Conservation (phyloP, 2,113 vertebrate species). For the Toxotes jaculatrix region DNA sequence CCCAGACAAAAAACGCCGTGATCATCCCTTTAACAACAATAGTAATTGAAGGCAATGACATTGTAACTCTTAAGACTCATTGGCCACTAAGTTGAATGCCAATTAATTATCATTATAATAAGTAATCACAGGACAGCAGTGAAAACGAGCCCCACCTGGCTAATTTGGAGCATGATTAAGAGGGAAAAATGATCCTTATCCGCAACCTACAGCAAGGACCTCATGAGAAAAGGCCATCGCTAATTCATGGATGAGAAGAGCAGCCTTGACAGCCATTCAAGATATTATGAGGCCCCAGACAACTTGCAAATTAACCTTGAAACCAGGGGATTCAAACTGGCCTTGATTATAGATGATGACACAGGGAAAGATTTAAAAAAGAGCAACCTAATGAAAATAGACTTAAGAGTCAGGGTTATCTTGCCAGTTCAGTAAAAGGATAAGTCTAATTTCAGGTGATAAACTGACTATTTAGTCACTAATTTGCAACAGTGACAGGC, state of each 20-base stretch:
- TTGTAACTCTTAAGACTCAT: slow-evolving; percentile 43
- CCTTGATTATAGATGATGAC: slow-evolving; percentile 43
- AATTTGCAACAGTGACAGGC: slow-evolving; percentile 41
- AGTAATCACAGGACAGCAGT: slow-evolving; percentile 56
- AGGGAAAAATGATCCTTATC: slow-evolving; percentile 59
- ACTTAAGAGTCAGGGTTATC: slow-evolving; percentile 58
- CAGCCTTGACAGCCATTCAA: slow-evolving; percentile 49
- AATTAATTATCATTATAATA: slow-evolving; percentile 73
- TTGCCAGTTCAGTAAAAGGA: slow-evolving; percentile 36
- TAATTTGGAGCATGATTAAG: slow-evolving; percentile 71
- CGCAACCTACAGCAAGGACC: slow-evolving; percentile 41
- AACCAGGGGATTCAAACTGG: slow-evolving; percentile 52
- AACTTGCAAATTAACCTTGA: slow-evolving; percentile 73
- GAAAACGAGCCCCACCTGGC: slow-evolving; percentile 64
- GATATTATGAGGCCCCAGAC: slow-evolving; percentile 64
- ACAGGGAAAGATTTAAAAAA: slow-evolving; percentile 37
- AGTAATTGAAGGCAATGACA: slow-evolving; percentile 45
- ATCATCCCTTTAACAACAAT: slow-evolving; percentile 53
- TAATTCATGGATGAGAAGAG: slow-evolving; percentile 69
- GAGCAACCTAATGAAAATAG: slow-evolving; percentile 60
- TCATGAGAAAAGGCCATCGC: slow-evolving; percentile 55
- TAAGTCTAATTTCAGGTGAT: slow-evolving; percentile 55
- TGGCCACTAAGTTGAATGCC: slow-evolving; percentile 50
- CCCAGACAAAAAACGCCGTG: slow-evolving; percentile 23
- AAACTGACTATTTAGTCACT: slow-evolving; percentile 38